phyloP scores from a whole-genome alignment of 2,797 vertebrate genomes.

The Spea hammondii region DNA sequence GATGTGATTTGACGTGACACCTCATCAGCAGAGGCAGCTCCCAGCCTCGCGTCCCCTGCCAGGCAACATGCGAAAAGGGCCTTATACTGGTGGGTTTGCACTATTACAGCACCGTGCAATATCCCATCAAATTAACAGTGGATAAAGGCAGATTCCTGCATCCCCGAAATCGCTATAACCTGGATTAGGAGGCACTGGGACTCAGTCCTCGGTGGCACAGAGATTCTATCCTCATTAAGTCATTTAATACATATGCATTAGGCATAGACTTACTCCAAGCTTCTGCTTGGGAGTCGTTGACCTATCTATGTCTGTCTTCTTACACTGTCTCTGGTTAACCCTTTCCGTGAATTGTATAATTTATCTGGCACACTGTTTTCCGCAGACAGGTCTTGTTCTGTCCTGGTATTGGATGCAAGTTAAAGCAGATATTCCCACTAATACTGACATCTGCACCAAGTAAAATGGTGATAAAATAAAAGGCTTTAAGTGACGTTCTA shows the following conservation, averaged over 20 bases:
- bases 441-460: background rate
- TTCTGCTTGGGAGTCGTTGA: background rate
- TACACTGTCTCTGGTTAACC: constrained; percentile 5
- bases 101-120: background rate
- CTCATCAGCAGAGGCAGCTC: constrained; percentile 63
- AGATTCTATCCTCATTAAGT: background rate
- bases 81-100: constrained; percentile 37
- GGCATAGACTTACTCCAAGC: constrained; percentile 9
- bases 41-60: constrained; percentile 56
- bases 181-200: background rate
- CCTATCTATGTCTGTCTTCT: constrained; percentile 1
- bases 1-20: constrained; percentile 56
- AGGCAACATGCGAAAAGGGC: constrained; percentile 39
- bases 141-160: background rate
- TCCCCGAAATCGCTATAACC: constrained; percentile 1
- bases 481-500: background rate
- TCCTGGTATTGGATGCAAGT: background rate
- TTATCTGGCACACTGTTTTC: background rate
- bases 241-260: accelerated
- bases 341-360: background rate
- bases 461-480: background rate
- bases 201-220: background rate
- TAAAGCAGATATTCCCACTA: background rate
- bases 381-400: background rate
- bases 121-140: constrained; percentile 3